A percentile compares a stretch with the other conserved stretches of the same genome.
These are phyloP conservation scores for Ceryle rudis DNA, from an alignment of 2,797 vertebrate species.

Conservation along the genomic window DNA sequence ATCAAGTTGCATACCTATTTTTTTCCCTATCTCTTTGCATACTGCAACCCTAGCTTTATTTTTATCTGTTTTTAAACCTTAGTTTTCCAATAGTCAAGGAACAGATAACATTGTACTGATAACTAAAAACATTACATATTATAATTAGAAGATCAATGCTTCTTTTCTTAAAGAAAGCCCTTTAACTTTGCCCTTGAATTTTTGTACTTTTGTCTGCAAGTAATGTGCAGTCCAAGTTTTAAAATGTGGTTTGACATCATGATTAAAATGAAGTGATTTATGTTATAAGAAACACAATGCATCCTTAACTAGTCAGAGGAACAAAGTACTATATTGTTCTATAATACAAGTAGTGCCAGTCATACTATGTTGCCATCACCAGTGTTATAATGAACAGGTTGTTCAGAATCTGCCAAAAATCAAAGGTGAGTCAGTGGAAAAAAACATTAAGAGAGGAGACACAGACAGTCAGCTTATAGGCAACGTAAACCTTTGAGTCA, in stretches of 20 bases:
- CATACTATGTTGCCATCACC: neutral
- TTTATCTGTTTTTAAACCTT: constrained; percentile 62
- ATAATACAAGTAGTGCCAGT: neutral
- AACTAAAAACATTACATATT: constrained; percentile 27
- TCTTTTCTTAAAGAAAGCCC: constrained; percentile 45
- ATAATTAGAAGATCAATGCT: constrained; percentile 21
- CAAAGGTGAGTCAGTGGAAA: constrained; percentile 16
- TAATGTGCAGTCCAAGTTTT: neutral
- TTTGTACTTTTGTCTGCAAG: neutral
- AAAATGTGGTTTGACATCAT: neutral
- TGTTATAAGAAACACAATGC: neutral
- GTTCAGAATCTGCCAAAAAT: constrained; percentile 28
- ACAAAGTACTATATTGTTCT: constrained; percentile 3
- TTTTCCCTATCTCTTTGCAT: constrained; percentile 38
- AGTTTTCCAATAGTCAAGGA: constrained; percentile 39
- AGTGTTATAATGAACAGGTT: neutral
- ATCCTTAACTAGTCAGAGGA: neutral
- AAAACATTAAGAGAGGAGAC: neutral
- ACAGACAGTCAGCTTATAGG: neutral
- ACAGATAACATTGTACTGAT: constrained; percentile 40
- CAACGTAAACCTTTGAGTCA: neutral
- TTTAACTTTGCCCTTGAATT: constrained; percentile 33
- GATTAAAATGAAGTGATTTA: constrained; percentile 8
- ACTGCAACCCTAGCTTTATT: constrained; percentile 34
- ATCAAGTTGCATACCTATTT: neutral